Percentiles rank a stretch among this genome's conserved stretches.
phyloP scores from a whole-genome alignment of 2,888 invertebrate species.

The Apotomis betuletana region DNA sequence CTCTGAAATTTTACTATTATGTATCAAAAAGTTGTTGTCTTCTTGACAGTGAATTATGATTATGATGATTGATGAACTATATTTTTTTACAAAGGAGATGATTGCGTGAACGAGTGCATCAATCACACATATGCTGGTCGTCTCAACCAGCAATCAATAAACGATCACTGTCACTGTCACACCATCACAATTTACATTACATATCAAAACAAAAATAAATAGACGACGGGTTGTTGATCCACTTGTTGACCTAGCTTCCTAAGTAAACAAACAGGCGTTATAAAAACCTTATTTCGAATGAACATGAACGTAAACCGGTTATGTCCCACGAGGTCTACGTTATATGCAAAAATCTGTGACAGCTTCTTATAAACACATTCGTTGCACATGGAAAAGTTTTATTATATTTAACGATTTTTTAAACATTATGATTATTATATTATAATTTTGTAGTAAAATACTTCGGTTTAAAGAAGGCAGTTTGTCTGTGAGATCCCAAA shows the following conservation, averaged over 20 bases:
- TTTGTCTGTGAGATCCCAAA: too few relatives aligned
- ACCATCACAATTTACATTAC: not conserved
- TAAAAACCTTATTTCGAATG: not conserved
- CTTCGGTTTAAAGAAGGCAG: too few relatives aligned
- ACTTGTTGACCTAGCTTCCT: not conserved
- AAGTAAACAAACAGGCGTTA: not conserved
- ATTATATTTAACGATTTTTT: too few relatives aligned
- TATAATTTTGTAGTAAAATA: too few relatives aligned
- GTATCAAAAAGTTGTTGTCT: too few relatives aligned
- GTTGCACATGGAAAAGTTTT: too few relatives aligned
- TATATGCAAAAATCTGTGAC: not conserved
- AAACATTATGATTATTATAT: too few relatives aligned
- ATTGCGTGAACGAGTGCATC: not conserved
- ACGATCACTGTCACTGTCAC: not conserved
- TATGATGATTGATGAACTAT: too few relatives aligned
- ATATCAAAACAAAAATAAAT: constrained; percentile 2
- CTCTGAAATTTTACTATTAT: too few relatives aligned
- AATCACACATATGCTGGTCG: not conserved
- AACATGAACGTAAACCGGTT: not conserved
- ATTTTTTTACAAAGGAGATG: not conserved
- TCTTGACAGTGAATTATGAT: too few relatives aligned
- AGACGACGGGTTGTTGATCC: not conserved
- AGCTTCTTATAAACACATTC: too few relatives aligned
- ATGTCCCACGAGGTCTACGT: not conserved
- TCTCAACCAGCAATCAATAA: constrained; percentile 1